Evolutionary conservation across 2,113 vertebrate genomes (phyloP).

Genomic region (Chionomys nivalis): DNA sequence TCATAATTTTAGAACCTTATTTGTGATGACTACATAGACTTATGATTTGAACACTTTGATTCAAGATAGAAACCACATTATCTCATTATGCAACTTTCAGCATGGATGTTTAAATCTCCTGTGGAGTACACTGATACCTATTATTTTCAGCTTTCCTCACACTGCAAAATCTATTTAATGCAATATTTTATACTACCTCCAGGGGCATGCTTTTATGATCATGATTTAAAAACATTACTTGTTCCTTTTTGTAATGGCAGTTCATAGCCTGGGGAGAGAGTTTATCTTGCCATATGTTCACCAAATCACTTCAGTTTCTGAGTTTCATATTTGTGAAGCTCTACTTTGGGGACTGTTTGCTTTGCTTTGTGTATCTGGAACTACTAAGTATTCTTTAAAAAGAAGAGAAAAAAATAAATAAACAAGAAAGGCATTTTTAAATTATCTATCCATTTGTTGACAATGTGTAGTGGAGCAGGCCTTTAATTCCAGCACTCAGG

Average conservation of each 20-base stretch:
- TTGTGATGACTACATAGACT: background rate
- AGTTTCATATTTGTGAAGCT: background rate
- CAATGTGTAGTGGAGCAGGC: background rate
- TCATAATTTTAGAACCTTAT: background rate
- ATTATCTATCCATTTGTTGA: background rate
- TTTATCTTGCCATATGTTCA: conserved; percentile 31
- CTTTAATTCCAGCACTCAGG: background rate
- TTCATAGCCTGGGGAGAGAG: background rate
- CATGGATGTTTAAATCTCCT: conserved; percentile 59
- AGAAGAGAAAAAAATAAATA: background rate
- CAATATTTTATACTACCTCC: conserved; percentile 51
- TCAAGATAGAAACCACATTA: background rate
- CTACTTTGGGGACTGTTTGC: background rate
- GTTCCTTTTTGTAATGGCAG: conserved; percentile 19
- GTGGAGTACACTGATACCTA: conserved; percentile 9
- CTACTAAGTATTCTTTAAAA: background rate
- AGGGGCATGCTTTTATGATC: background rate
- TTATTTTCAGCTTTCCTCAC: conserved; percentile 51
- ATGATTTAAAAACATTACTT: conserved; percentile 33
- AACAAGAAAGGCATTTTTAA: background rate
- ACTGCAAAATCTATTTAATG: conserved; percentile 30
- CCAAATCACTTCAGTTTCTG: background rate
- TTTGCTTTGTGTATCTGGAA: conserved; percentile 1
- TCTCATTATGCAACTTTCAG: conserved; percentile 41
- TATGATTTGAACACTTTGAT: conserved; percentile 49